Evolutionary conservation across 2,797 vertebrate species (phyloP).

Genomic region (Molossus molossus): DNA sequence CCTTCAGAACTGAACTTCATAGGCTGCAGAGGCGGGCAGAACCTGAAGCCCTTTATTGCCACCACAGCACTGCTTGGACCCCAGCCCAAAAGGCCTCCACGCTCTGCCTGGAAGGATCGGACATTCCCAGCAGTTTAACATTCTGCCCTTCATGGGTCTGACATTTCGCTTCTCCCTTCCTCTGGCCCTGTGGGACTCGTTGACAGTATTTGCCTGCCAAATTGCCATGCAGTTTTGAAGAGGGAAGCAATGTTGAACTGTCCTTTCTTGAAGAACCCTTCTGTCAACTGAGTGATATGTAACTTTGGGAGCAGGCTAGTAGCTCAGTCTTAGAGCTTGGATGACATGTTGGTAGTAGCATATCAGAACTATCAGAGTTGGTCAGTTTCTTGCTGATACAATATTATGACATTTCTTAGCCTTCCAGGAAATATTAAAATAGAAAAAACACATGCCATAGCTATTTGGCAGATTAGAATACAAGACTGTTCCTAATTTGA

Average conservation of each 20-base stretch:
- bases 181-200: conserved; percentile 57
- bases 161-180: conserved; percentile 61
- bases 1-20: background rate
- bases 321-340: background rate
- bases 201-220: conserved; percentile 53
- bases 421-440: conserved; percentile 66
- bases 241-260: conserved; percentile 25
- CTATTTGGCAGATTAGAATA: conserved; percentile 73
- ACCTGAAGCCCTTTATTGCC: conserved; percentile 35
- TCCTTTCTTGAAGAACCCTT: conserved; percentile 28
- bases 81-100: conserved; percentile 25
- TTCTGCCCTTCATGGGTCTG: conserved; percentile 67
- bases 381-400: conserved; percentile 46
- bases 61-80: background rate
- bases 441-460: conserved; percentile 64
- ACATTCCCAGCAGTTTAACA: conserved; percentile 63
- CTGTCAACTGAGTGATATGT: background rate
- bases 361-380: background rate
- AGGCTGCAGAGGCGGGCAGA: background rate
- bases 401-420: conserved; percentile 65
- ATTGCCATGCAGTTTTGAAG: conserved; percentile 58
- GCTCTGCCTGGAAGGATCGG: conserved; percentile 1
- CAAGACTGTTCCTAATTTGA: conserved; percentile 68
- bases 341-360: background rate
- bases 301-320: background rate